Conservation (phyloP, 2,113 vertebrate species). For the Cyrtonyx montezumae region DNA sequence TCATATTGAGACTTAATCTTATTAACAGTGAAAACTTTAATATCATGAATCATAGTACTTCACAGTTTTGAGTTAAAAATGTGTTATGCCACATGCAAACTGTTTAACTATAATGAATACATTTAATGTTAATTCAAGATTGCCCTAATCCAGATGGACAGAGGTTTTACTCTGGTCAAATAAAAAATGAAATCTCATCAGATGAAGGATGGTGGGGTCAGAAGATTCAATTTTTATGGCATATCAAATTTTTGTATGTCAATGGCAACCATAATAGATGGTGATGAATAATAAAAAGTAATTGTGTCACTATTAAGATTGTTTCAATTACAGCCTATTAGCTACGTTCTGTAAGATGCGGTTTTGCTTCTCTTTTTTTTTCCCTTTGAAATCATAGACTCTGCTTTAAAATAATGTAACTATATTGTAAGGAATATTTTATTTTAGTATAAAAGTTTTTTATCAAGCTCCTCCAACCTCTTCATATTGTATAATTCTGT, state of each 20-base stretch:
- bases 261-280: conserved; percentile 78
- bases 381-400: neutral
- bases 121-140: conserved; percentile 83
- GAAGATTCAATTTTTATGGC: conserved; percentile 79
- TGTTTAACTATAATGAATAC: conserved; percentile 78
- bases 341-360: neutral
- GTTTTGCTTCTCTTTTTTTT: neutral
- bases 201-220: conserved; percentile 74
- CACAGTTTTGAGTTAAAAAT: conserved; percentile 73
- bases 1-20: conserved; percentile 77
- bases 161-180: conserved; percentile 82
- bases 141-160: conserved; percentile 78
- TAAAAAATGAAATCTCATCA: conserved; percentile 85
- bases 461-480: conserved; percentile 39
- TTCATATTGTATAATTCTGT: conserved; percentile 57
- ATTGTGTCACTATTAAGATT: conserved; percentile 75
- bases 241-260: conserved; percentile 81
- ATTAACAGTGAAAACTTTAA: conserved; percentile 78
- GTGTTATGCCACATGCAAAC: conserved; percentile 70
- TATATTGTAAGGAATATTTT: conserved; percentile 29
- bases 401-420: conserved; percentile 26
- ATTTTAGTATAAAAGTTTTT: conserved; percentile 58
- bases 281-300: conserved; percentile 80
- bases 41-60: conserved; percentile 78
- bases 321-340: conserved; percentile 74